Evolutionary conservation across 2,113 vertebrate genomes (phyloP), one percentile per base, ranked within the genome.

Genomic region (Catharus fuscescens): DNA sequence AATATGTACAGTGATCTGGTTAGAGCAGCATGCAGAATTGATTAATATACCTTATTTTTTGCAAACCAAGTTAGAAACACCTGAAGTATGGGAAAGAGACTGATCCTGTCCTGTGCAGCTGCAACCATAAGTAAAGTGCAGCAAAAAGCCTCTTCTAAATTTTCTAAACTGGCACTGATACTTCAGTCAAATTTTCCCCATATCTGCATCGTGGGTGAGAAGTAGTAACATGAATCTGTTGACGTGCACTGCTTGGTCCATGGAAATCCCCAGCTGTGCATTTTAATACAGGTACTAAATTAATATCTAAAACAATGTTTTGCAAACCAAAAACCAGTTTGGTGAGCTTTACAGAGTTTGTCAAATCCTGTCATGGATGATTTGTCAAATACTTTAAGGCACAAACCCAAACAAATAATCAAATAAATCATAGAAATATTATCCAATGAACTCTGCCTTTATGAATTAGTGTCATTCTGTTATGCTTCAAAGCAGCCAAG

Each of bases 401-500:
- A 86, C 16, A 94, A 91, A 90, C 56, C 2, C 34, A 82, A 83
- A 94, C 38, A 93, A 93, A 93, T 88, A 96, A 92, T 92, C 50
- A 83, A 88, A 88, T 88, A 94, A 94, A 86, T 94, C 14, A 76
- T 18, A 88, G 18, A 25, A 85, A 72, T 93, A 80, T 83, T 95
- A 88, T 77, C 74, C 76, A 73, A 62, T 93, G 80, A 90, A 90
- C 56, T 86, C 76, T 95, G 86, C 34, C 82, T 90, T 83, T 84
- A 44, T 60, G 38, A 91, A 92, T 92, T 88, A 92, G 18, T 54
- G 52, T 93, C 50, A 84, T 74, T 19, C 47, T 70, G 13, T 70
- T 93, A 59, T 52, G 34, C 26, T 64, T 88, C 82, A 83, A 77
- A 95, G 57, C 19, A 93, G 21, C 29, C 61, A 83, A 47, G 19